Conservation (phyloP, 2,888 invertebrate species). For the Caenorhabditis doughertyi region DNA sequence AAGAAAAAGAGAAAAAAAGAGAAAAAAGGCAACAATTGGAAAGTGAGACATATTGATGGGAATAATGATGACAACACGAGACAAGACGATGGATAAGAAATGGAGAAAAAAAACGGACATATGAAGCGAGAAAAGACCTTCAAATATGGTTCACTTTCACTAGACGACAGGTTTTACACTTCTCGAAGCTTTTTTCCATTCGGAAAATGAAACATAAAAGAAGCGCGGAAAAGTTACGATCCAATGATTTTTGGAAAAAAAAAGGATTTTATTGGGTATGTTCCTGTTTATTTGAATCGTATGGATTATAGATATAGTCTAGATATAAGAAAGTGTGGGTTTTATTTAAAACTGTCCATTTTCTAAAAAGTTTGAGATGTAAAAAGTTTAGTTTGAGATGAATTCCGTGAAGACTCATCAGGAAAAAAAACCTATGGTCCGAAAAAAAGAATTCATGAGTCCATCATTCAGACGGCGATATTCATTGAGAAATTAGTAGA, state of each 20-base stretch:
- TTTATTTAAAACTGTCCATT: too few relatives aligned
- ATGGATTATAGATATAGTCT: too few relatives aligned
- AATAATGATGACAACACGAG: constrained; percentile 35
- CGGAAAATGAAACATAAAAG: constrained; percentile 1
- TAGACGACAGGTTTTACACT: constrained; percentile 57
- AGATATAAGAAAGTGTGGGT: too few relatives aligned
- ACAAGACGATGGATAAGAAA: constrained; percentile 22
- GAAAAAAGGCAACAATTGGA: neutral
- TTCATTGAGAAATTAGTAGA: too few relatives aligned
- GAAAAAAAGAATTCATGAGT: too few relatives aligned
- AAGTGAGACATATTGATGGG: constrained; percentile 1
- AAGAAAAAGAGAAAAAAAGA: neutral
- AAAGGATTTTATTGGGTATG: neutral
- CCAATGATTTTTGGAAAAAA: neutral
- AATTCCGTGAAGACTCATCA: too few relatives aligned
- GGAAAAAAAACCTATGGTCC: too few relatives aligned
- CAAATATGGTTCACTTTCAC: constrained; percentile 61
- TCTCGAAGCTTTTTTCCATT: constrained; percentile 23
- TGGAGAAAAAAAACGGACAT: constrained; percentile 48
- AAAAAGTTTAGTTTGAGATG: too few relatives aligned
- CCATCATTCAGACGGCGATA: too few relatives aligned
- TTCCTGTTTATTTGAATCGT: too few relatives aligned
- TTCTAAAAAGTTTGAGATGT: too few relatives aligned
- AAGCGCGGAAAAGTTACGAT: neutral
- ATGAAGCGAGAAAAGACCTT: constrained; percentile 39